A percentile compares a stretch with the other conserved stretches of the same genome.
Conservation (phyloP, 1,140 invertebrate species). For the Drosophila santomea region DNA sequence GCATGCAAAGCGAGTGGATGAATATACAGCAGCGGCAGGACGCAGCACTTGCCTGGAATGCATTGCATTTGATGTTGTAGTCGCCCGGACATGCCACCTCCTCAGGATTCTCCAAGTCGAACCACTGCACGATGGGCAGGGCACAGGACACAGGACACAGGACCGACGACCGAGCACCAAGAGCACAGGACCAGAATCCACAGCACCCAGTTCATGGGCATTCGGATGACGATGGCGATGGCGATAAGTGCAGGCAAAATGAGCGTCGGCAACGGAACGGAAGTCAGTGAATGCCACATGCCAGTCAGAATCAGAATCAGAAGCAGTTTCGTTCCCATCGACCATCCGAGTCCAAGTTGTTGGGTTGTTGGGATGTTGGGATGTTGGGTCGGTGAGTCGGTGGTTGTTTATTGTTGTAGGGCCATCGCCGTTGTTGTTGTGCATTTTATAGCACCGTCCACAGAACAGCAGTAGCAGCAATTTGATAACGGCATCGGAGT, state of each 20-base stretch:
- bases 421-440: constrained; percentile 54
- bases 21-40: constrained; percentile 55
- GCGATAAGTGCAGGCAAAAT: constrained; percentile 80
- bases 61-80: constrained; percentile 87
- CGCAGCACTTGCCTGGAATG: constrained; percentile 81
- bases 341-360: constrained; percentile 54
- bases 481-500: constrained; percentile 75
- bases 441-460: constrained; percentile 65
- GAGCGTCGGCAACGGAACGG: constrained; percentile 69
- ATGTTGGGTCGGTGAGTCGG: neutral
- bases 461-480: constrained; percentile 52
- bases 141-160: neutral
- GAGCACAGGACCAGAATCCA: constrained; percentile 11
- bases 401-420: constrained; percentile 43
- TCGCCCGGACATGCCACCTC: constrained; percentile 88
- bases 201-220: constrained; percentile 51
- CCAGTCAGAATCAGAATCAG: constrained; percentile 71
- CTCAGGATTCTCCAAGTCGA: constrained; percentile 92
- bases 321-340: constrained; percentile 57
- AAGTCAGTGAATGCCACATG: constrained; percentile 80
- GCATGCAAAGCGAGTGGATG: constrained; percentile 75
- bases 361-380: constrained; percentile 28
- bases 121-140: constrained; percentile 88
- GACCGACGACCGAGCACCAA: constrained; percentile 1
- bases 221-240: constrained; percentile 54